These are phyloP conservation scores for Lasiurus borealis DNA, from an alignment of 2,113 vertebrate species.

Conservation along the genomic window DNA sequence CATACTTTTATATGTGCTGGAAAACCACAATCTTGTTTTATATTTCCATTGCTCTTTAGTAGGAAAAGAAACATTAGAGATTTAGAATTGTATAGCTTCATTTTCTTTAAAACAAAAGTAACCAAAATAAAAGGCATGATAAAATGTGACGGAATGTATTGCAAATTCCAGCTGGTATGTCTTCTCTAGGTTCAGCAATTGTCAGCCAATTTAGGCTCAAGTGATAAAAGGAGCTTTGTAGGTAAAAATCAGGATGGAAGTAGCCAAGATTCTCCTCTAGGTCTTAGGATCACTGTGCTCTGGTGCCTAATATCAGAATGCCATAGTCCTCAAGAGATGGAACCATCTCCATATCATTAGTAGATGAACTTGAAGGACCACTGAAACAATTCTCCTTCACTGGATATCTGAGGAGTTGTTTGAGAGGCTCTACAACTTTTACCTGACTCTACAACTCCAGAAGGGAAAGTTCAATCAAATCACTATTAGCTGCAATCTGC, in stretches of 20 bases:
- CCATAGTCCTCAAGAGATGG: background rate
- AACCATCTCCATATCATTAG: conserved; percentile 71
- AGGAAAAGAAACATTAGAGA: background rate
- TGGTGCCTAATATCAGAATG: conserved; percentile 53
- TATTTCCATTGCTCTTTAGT: background rate
- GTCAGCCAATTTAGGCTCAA: background rate
- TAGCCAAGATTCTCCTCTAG: background rate
- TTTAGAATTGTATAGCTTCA: conserved; percentile 52
- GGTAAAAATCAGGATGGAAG: background rate
- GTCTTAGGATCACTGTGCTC: conserved; percentile 27
- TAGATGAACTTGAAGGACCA: conserved; percentile 59
- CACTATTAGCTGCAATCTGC: background rate
- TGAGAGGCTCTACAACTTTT: background rate
- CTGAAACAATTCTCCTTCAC: conserved; percentile 57
- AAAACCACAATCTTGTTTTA: background rate
- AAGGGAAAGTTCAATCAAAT: background rate
- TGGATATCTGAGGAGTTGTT: background rate
- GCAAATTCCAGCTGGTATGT: background rate
- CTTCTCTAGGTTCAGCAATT: background rate
- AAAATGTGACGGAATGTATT: background rate
- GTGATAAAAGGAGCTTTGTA: background rate
- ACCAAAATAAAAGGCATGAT: conserved; percentile 25
- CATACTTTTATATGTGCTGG: no score
- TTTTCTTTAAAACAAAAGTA: conserved; percentile 71
- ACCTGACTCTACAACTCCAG: background rate